Evolutionary conservation across 2,113 vertebrate species (phyloP), one percentile per base, ranked within the genome.

Genomic region (Propithecus coquereli): DNA sequence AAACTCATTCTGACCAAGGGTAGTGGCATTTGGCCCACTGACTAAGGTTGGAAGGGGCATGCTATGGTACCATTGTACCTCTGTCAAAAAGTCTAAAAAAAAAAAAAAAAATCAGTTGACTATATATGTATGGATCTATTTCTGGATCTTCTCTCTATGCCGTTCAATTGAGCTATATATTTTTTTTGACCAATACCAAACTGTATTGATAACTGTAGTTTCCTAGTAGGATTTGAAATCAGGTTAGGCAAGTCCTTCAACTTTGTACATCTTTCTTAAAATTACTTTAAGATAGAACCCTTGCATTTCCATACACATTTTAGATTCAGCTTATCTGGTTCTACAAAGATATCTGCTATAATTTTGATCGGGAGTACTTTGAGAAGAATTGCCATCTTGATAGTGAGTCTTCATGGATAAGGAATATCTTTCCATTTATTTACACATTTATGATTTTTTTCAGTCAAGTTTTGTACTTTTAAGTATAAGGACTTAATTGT

Each of bases 181-280:
- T 82, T 79, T 43, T 43, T 43, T 34, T 10, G 43, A 73, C 63
- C 65, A 81, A 1, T 85, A 18, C 27, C 30, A 59, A 77, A 66
- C 63, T 79, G 2, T 68, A 45, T 25, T 83, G 8, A 76, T 65
- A 87, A 83, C 18, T 73, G 5, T 83, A 50, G 52, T 63, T 88
- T 84, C 84, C 22, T 65, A 52, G 40, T 95, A 70, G 52, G 32
- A 73, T 79, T 92, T 96, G 37, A 79, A 65, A 66, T 95, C 45
- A 80, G 20, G 27, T 82, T 93, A 68, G 13, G 22, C 52, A 81
- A 85, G 27, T 77, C 37, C 37, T 92, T 80, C 76, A 54, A 45
- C 34, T 90, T 82, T 57, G 32, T 81, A 18, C 25, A 37, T 76
- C 61, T 71, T 71, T 52, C 59, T 89, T 94, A 76, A 95, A 87